A percentile compares a stretch with the other conserved stretches of the same genome.
Conservation (phyloP, 2,113 vertebrate species). For the Ophthalmolycus amberensis region DNA sequence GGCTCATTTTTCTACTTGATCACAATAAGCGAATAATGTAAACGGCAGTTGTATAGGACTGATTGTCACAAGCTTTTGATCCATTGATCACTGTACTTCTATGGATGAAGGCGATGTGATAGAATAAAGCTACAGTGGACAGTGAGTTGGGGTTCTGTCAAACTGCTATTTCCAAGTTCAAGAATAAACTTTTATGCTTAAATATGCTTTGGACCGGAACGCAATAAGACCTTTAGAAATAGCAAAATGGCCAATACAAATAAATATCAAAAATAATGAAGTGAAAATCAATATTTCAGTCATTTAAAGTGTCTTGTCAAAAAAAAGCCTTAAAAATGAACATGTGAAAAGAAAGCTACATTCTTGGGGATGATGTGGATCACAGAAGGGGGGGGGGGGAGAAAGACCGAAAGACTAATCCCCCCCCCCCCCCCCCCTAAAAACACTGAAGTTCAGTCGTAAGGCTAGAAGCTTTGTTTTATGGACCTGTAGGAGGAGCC, state of each 20-base stretch:
- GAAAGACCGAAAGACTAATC: not conserved
- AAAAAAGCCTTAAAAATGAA: not conserved
- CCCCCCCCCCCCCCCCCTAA: not conserved
- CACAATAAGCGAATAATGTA: not conserved
- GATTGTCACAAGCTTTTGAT: not conserved
- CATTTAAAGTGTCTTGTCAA: not conserved
- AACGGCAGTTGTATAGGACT: not conserved
- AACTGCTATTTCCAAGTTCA: too few species aligned
- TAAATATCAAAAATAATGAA: too few species aligned
- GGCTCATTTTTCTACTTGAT: not conserved
- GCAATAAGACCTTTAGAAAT: too few species aligned
- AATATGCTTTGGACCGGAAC: too few species aligned
- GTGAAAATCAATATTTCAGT: not conserved
- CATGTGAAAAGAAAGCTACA: not conserved
- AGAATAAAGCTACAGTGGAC: too few species aligned
- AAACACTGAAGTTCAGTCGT: slow-evolving; percentile 20
- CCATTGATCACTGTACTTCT: too few species aligned
- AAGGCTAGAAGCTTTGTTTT: slow-evolving; percentile 43
- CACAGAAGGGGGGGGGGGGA: not conserved
- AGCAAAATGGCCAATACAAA: not conserved
- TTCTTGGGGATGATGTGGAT: slow-evolving; percentile 4
- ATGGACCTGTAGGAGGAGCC: slow-evolving; percentile 61
- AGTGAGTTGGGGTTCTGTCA: too few species aligned
- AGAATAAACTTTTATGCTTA: too few species aligned
- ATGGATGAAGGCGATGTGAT: too few species aligned